phyloP scores from a whole-genome alignment of 2,113 vertebrate species.

The Misgurnus anguillicaudatus region DNA sequence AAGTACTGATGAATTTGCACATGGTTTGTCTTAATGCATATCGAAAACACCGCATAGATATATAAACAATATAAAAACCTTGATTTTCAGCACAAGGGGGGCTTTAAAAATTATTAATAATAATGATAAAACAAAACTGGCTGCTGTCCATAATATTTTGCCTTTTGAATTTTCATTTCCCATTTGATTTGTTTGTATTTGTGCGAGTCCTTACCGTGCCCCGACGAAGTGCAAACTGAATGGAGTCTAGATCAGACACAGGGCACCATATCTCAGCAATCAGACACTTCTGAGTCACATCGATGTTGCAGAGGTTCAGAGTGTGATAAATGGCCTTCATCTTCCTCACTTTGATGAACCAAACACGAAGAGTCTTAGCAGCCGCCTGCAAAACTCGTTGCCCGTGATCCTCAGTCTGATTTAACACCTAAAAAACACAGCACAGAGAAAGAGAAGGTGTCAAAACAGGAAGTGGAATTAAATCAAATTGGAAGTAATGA shows the following conservation, averaged over 20 bases:
- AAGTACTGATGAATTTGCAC: no score
- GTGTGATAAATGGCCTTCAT: conserved; percentile 99
- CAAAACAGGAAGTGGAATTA: neutral
- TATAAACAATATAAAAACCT: no score
- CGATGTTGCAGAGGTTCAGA: conserved; percentile 97
- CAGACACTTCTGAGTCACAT: conserved; percentile 98
- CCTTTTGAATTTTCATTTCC: no score
- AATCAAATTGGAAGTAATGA: neutral
- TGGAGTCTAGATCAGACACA: conserved; percentile 92
- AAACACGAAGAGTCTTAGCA: conserved; percentile 92
- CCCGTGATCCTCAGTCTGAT: conserved; percentile 96
- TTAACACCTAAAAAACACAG: conserved; percentile 83
- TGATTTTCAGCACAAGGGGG: no score
- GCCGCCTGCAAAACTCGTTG: conserved; percentile 95
- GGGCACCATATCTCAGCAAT: conserved; percentile 99
- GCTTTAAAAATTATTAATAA: no score
- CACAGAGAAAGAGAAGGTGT: neutral
- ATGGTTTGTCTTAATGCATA: no score
- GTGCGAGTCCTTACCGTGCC: conserved; percentile 86
- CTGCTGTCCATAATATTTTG: no score
- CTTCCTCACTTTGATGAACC: conserved; percentile 98
- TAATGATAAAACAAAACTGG: no score
- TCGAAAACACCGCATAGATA: no score
- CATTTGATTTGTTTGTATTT: neutral
- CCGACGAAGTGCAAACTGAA: conserved; percentile 96